Evolutionary conservation across 2,797 vertebrate species (phyloP).

Genomic region (Silurus aristotelis): DNA sequence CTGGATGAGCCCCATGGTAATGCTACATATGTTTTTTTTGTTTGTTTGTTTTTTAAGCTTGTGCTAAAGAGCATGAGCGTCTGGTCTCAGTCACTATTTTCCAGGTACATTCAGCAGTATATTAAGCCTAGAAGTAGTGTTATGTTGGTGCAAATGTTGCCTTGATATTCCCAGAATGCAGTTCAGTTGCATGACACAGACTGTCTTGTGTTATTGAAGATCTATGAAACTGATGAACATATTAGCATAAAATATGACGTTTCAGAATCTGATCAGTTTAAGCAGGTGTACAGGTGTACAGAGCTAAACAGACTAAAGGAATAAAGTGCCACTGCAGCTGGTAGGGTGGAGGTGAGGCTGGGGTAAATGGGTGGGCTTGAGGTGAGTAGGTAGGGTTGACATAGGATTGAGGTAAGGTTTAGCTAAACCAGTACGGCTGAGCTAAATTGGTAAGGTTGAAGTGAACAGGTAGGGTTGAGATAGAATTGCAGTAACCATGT

Average conservation of each 20-base stretch:
- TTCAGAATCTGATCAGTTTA: background rate
- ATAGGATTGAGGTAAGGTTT: too few species aligned
- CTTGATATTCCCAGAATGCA: background rate
- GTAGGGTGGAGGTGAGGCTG: too few species aligned
- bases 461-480: too few species aligned
- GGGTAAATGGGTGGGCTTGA: too few species aligned
- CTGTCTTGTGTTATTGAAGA: background rate
- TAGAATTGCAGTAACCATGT: too few species aligned
- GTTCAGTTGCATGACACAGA: background rate
- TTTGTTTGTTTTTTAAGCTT: too few species aligned
- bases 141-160: background rate
- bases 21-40: background rate
- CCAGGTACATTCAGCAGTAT: background rate
- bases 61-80: too few species aligned
- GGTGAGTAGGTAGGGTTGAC: too few species aligned
- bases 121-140: background rate
- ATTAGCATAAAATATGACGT: background rate
- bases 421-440: too few species aligned
- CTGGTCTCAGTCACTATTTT: background rate
- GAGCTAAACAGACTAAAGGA: background rate
- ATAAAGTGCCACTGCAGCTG: background rate
- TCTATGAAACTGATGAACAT: background rate
- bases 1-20: constrained; percentile 61
- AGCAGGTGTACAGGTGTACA: background rate
- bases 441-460: too few species aligned